Base-by-base conservation (phyloP, 2,888 invertebrate species). In the Ectropis crepuscularia region DNA sequence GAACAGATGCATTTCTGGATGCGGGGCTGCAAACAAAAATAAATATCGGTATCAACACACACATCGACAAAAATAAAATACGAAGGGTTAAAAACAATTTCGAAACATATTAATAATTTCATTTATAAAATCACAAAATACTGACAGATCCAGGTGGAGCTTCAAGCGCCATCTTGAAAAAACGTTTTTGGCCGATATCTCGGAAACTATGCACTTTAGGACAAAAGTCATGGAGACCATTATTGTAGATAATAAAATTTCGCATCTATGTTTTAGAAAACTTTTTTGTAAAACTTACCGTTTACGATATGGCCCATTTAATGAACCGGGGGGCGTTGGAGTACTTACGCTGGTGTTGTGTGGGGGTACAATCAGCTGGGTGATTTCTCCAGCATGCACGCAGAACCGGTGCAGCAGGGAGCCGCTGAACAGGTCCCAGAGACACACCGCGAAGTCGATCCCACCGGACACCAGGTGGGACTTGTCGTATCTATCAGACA, bases 331-430 rank as follows among this genome's bases (percentile, higher is more conserved):
- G 16, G 16, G 16, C 6, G 10, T 38, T 10, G 12, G 39, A 46
- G 12, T 61, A 94, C 95, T 94, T 86, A 96, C 96, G 83, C 96
- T 97, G 79, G 97, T 97, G 71, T 96, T 97, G 69, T 97, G 96
- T 0, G 99, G 99, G 11, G 99, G 99, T 6, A 99, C 98, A 57
- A 99, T 93, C 2, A 99, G 93, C 85, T 99, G 98, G 0, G 97
- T 96, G 10, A 99, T 97, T 91, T 99, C 99, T 0, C 99, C 99
- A 0, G 99, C 99, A 86, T 99, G 99, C 0, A 99, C 99, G 79
- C 98, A 98, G 93, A 99, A 99, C 5, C 98, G 95, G 83, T 99
- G 98, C 59, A 99, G 90, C 45, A 99, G 89, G 1, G 95, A 95
- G 4, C 99, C 98, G 41, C 96, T 96, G 81, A 97, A 97, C 72